A percentile compares a stretch with the other conserved stretches of the same genome.
Evolutionary conservation across 2,113 vertebrate genomes (phyloP).

Genomic region (Pedionomus torquatus): DNA sequence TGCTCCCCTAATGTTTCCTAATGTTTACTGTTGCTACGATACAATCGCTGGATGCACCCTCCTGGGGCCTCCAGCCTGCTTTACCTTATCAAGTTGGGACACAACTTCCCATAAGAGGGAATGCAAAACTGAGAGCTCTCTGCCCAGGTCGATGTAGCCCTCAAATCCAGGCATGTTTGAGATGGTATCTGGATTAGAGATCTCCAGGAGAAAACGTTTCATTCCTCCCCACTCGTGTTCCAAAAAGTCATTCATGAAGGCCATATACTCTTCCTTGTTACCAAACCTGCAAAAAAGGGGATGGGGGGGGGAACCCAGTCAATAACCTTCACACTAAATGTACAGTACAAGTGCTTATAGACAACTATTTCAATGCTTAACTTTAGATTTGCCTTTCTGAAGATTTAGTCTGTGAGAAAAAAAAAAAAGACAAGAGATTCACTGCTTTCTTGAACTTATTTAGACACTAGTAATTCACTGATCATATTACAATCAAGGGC

Average conservation of each 20-base stretch:
- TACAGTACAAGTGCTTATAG: background rate
- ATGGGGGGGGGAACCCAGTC: background rate
- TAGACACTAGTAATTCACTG: background rate
- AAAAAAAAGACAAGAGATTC: background rate
- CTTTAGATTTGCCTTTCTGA: background rate
- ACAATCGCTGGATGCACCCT: background rate
- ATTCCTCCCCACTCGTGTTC: constrained; percentile 96
- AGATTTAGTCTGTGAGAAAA: background rate
- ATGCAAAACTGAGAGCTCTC: constrained; percentile 93
- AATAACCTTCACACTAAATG: background rate
- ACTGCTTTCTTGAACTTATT: background rate
- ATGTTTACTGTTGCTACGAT: background rate
- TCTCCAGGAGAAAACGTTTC: constrained; percentile 94
- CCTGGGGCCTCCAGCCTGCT: background rate
- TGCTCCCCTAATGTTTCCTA: background rate
- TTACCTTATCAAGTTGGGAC: constrained; percentile 96
- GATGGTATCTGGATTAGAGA: constrained; percentile 92
- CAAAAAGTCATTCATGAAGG: constrained; percentile 97
- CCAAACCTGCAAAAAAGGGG: constrained; percentile 83
- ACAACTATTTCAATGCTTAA: background rate
- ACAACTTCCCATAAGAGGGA: constrained; percentile 94
- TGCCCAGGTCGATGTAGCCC: constrained; percentile 94
- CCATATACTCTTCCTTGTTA: constrained; percentile 98
- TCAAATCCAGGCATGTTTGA: constrained; percentile 92
- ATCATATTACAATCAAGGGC: background rate